Evolutionary conservation across 2,113 vertebrate species (phyloP).

Genomic region (Peucedramus taeniatus): DNA sequence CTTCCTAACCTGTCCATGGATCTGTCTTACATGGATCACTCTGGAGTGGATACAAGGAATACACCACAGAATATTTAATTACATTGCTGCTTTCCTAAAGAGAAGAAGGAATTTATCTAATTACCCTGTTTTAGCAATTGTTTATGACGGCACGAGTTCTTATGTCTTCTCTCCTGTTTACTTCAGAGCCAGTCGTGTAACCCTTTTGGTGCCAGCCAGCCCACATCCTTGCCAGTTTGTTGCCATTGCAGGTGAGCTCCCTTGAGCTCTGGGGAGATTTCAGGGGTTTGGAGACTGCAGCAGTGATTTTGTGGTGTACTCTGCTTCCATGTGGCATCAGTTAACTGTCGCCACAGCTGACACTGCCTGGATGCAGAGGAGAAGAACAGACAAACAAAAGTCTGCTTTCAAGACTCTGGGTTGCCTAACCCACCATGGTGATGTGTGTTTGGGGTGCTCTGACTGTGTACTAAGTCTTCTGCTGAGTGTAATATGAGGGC

Average conservation of each 20-base stretch:
- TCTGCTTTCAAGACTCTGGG: background rate
- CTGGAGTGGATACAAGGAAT: background rate
- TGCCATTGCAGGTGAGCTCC: background rate
- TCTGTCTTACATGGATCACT: background rate
- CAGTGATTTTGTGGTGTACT: background rate
- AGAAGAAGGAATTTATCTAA: background rate
- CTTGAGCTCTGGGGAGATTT: background rate
- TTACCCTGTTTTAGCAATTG: background rate
- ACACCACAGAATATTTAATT: background rate
- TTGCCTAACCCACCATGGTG: rapidly evolving
- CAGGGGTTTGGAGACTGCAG: rapidly evolving
- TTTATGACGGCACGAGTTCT: background rate
- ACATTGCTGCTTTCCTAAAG: background rate
- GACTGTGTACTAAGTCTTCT: background rate
- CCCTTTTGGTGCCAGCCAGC: background rate
- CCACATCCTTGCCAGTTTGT: background rate
- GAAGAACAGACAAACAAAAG: background rate
- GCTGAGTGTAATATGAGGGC: background rate
- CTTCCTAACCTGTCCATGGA: background rate
- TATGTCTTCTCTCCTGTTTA: background rate
- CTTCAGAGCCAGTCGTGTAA: background rate
- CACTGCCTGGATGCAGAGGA: background rate
- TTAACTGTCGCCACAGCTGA: background rate
- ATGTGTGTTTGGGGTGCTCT: background rate
- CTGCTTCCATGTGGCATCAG: background rate